phyloP scores from a whole-genome alignment of 2,113 vertebrate genomes.

The Potamarius usumacintae region DNA sequence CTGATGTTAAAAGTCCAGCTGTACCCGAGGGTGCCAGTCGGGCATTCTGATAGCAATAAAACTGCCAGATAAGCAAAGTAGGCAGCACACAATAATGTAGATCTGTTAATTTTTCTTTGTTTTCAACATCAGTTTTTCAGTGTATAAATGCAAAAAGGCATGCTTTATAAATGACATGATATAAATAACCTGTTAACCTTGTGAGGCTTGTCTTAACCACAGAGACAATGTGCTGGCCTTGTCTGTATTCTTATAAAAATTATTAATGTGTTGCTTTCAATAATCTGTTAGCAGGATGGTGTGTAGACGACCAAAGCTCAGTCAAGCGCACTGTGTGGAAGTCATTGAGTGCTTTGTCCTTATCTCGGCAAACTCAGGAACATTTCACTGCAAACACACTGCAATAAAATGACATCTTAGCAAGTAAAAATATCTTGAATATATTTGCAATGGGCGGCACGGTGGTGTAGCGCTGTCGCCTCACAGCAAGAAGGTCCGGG shows the following conservation, averaged over 20 bases:
- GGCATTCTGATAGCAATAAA: slow-evolving; percentile 22
- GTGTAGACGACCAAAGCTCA: slow-evolving; percentile 10
- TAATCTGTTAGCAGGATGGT: slow-evolving; percentile 46
- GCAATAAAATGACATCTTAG: no score
- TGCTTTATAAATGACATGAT: slow-evolving; percentile 56
- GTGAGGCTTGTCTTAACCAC: slow-evolving; percentile 44
- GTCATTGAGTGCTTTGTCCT: slow-evolving; percentile 4
- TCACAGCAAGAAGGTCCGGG: no score
- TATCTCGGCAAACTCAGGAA: neutral
- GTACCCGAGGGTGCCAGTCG: slow-evolving; percentile 36
- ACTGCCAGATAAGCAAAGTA: neutral
- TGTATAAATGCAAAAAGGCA: slow-evolving; percentile 56
- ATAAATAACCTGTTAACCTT: slow-evolving; percentile 65
- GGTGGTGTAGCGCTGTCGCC: no score
- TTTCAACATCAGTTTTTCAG: slow-evolving; percentile 44
- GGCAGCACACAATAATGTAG: slow-evolving; percentile 28
- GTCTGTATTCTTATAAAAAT: slow-evolving; percentile 50
- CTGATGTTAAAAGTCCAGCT: slow-evolving; percentile 54
- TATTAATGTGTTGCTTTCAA: slow-evolving; percentile 48
- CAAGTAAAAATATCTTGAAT: no score
- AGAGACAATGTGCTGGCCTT: slow-evolving; percentile 49
- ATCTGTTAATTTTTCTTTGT: slow-evolving; percentile 52
- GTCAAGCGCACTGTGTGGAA: slow-evolving; percentile 6
- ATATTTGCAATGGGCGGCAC: no score
- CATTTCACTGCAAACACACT: neutral